Percentiles rank a stretch among this genome's conserved stretches.
Evolutionary conservation across 1,140 invertebrate genomes (phyloP).

Genomic region (Pseudomyrmex dendroicus): DNA sequence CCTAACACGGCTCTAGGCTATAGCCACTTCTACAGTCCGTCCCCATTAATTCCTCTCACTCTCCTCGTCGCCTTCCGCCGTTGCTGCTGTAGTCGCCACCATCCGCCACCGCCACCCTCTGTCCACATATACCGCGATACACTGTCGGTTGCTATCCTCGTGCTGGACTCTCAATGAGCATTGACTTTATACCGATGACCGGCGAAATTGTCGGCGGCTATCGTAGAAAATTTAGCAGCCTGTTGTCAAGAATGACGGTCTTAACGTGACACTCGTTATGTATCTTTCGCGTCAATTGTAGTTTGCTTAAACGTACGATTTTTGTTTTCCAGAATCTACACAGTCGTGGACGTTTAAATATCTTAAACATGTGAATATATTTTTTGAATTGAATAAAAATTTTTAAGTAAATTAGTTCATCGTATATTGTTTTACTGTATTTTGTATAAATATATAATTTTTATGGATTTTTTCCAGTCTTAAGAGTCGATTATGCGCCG

Average conservation of each 20-base stretch:
- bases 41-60: slow-evolving; percentile 82
- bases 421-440: too few species aligned
- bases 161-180: slow-evolving; percentile 76
- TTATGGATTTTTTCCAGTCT: too few species aligned
- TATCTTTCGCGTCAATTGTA: slow-evolving; percentile 28
- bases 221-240: slow-evolving; percentile 64
- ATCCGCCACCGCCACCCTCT: slow-evolving; percentile 38
- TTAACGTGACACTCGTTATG: slow-evolving; percentile 16
- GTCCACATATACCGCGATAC: slow-evolving; percentile 31
- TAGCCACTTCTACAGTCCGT: slow-evolving; percentile 84
- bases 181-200: slow-evolving; percentile 81
- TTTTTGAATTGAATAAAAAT: too few species aligned
- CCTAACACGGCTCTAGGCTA: slow-evolving; percentile 84
- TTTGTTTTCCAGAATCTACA: too few species aligned
- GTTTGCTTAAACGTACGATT: too few species aligned
- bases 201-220: slow-evolving; percentile 72
- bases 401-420: too few species aligned
- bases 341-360: too few species aligned
- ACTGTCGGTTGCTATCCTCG: slow-evolving; percentile 43
- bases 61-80: slow-evolving; percentile 42
- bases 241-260: neutral
- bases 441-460: too few species aligned
- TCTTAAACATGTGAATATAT: too few species aligned
- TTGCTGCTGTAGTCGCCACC: slow-evolving; percentile 14
- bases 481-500: too few species aligned